Evolutionary conservation across 2,113 vertebrate species (phyloP), one percentile per base, ranked within the genome.

Genomic region (Hymenochirus boettgeri): DNA sequence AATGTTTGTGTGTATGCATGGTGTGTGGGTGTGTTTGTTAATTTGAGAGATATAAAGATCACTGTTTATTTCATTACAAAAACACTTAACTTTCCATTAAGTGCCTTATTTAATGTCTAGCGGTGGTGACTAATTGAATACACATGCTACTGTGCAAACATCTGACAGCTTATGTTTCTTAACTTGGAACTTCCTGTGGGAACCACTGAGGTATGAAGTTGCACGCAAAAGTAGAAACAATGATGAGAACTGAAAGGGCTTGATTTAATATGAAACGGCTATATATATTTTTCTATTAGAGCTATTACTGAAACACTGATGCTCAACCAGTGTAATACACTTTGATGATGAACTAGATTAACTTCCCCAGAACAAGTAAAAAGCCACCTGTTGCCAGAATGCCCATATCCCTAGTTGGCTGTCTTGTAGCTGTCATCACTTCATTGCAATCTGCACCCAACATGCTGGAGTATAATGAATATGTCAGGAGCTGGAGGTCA

Each of bases 401-500:
- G 83, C 83, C 86, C 82, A 76, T 84, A 84, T 85, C 86, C 85
- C 84, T 86, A 73, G 75, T 86, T 85, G 86, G 85, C 88, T 88
- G 87, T 88, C 88, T 85, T 86, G 87, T 86, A 88, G 84, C 87
- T 91, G 87, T 91, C 89, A 90, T 88, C 86, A 75, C 87, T 84
- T 90, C 85, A 84, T 76, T 82, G 85, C 81, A 83, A 84, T 88
- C 85, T 86, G 85, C 39, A 29, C 79, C 79, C 80, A 82, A 86
- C 86, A 87, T 86, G 79, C 86, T 88, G 86, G 82, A 87, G 85
- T 89, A 88, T 89, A 90, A 90, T 90, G 88, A 90, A 85, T 89
- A 89, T 89, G 89, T 89, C 89, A 90, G 84, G 78, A 88, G 74
- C 83, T 90, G 89, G 89, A 89, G 87, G 88, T 91, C 89, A 90